Base-by-base conservation (phyloP, 2,888 invertebrate genomes). In the Phortica okadai region DNA sequence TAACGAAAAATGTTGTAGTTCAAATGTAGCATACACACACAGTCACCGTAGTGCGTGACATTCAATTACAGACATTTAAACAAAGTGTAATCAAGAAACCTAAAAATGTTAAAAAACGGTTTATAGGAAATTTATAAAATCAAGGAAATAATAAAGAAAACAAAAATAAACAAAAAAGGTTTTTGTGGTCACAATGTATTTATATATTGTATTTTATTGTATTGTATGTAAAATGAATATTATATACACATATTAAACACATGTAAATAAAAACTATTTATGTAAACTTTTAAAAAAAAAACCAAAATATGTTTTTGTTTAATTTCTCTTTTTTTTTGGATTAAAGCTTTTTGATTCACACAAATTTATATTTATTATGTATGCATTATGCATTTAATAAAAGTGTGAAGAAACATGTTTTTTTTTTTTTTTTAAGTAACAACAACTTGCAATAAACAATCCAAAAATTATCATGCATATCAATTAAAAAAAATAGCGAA, bases 101-200 rank as follows among this genome's bases (percentile, higher is more conserved):
- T 42, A 67, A 67, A 56, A 56, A 74, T 54, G 42, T 42, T 66
- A 41, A 41, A 66, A 59, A n/a, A 59, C 16, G 21, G 8, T 62
- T 62, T 62, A 62, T 62, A 62, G 62, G 21, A 62, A 62, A 62
- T 62, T 33, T 33, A 72, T n/a, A 25, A 54, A 72, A 70, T 54
- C 16, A 70, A 70, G 33, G n/a, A 59, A 16, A 70, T 42, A 50
- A 11, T 41, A 54, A 54, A 50, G 21, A 16, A 42, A 67, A 16
- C 25, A n/a, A 16, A 42, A 67, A 16, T 25, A n/a, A 70, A 54
- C 16, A 72, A 56, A 67, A 42, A 67, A 45, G 74, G 66, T 74
- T 74, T 54, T 74, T 56, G 74, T 66, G 66, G 67, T 74, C 74
- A 67, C 74, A 67, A 67, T 59, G 50, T 66, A 66, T 62, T 74